A percentile compares a stretch with the other conserved stretches of the same genome.
Evolutionary conservation across 2,888 invertebrate genomes (phyloP).

Genomic region (Eulithis prunata): DNA sequence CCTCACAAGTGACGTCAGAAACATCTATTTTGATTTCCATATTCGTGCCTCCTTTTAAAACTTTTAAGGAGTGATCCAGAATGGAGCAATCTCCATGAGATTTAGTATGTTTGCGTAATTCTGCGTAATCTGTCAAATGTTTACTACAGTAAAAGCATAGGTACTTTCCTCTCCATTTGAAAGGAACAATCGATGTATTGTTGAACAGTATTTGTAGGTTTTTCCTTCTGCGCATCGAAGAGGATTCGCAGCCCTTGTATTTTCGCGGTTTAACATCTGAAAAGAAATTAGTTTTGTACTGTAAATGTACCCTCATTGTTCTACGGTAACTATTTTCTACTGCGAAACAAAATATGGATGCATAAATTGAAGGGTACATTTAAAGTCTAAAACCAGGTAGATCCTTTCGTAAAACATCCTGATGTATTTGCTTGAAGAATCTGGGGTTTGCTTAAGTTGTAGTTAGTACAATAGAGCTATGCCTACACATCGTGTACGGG

Average conservation of each 20-base stretch:
- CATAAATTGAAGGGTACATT: conserved; percentile 61
- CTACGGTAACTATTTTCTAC: conserved; percentile 43
- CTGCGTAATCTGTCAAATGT: conserved; percentile 63
- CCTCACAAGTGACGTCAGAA: conserved; percentile 66
- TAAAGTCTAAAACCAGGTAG: conserved; percentile 52
- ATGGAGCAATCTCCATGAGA: conserved; percentile 71
- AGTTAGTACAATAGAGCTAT: too few relatives aligned
- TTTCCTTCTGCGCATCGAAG: conserved; percentile 72
- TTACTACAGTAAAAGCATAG: conserved; percentile 78
- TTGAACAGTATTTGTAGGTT: conserved; percentile 77
- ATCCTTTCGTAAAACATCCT: not conserved
- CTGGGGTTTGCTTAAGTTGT: too few relatives aligned
- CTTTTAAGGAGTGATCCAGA: conserved; percentile 71
- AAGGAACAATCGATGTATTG: conserved; percentile 74
- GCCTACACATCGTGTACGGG: too few relatives aligned
- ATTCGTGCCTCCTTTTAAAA: conserved; percentile 74
- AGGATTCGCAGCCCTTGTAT: conserved; percentile 68
- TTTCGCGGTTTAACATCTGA: conserved; percentile 72
- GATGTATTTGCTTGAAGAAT: not conserved
- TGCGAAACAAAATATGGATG: conserved; percentile 30
- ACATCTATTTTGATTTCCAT: conserved; percentile 79
- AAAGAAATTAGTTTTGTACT: conserved; percentile 68
- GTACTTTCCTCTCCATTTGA: conserved; percentile 80
- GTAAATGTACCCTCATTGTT: conserved; percentile 74
- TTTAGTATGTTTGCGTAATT: conserved; percentile 69